A percentile compares a stretch with the other conserved stretches of the same genome.
These are phyloP conservation scores for Monopterus albus DNA, from an alignment of 2,113 vertebrate species.

Conservation along the genomic window DNA sequence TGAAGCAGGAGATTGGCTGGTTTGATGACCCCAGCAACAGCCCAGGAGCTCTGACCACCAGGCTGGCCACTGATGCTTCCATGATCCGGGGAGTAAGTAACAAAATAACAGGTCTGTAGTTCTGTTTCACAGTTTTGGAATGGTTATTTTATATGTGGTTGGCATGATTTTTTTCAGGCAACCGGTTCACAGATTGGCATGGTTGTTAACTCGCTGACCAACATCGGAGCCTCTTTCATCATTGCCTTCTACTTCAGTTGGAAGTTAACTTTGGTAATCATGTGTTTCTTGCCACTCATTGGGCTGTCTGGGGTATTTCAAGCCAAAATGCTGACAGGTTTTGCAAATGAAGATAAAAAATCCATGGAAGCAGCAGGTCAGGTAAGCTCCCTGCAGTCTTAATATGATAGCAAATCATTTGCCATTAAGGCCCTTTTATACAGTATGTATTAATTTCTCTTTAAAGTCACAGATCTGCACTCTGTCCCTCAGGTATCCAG, in stretches of 20 bases:
- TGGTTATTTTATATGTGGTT: background rate
- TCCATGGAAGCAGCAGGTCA: conserved; percentile 81
- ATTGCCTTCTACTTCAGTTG: conserved; percentile 85
- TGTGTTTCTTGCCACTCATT: conserved; percentile 82
- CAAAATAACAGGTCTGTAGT: background rate
- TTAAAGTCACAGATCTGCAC: background rate
- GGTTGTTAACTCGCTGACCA: conserved; percentile 81
- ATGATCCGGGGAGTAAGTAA: conserved; percentile 82
- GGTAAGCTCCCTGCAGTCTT: conserved; percentile 56
- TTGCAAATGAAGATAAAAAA: conserved; percentile 81
- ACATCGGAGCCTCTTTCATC: conserved; percentile 79
- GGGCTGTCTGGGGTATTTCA: conserved; percentile 79
- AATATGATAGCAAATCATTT: background rate
- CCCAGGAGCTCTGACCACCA: conserved; percentile 83
- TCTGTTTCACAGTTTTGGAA: background rate
- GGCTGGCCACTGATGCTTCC: conserved; percentile 83
- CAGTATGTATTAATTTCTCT: background rate
- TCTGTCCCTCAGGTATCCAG: conserved; percentile 77
- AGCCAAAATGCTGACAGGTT: conserved; percentile 82
- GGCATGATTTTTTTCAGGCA: conserved; percentile 70
- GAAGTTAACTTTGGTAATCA: conserved; percentile 83
- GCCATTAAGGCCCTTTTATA: accelerated
- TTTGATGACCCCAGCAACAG: conserved; percentile 83
- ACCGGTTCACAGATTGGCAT: conserved; percentile 85
- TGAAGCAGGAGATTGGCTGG: conserved; percentile 83